Evolutionary conservation across 2,113 vertebrate species (phyloP).

Genomic region (Oncorhynchus mykiss): DNA sequence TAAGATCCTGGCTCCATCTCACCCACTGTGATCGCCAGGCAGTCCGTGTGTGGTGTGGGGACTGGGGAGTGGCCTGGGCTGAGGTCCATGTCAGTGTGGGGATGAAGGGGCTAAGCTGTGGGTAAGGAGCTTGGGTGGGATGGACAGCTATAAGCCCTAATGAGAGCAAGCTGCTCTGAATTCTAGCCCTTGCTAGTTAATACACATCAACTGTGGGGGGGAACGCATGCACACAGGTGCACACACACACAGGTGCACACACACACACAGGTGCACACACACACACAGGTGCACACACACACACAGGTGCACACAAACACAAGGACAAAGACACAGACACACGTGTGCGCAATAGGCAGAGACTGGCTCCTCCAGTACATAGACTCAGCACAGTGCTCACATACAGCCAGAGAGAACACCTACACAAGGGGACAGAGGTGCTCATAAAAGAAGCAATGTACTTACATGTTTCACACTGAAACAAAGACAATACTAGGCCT

Average conservation of each 20-base stretch:
- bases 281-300: not conserved
- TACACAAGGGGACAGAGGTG: not conserved
- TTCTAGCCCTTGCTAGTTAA: constrained; percentile 41
- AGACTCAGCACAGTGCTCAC: not conserved
- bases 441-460: not conserved
- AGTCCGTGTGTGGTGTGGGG: constrained; percentile 3
- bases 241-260: too few relatives aligned
- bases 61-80: constrained; percentile 15
- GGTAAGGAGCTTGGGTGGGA: constrained; percentile 61
- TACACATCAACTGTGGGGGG: not conserved
- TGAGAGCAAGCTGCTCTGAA: constrained; percentile 65
- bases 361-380: not conserved
- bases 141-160: constrained; percentile 62
- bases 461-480: not conserved
- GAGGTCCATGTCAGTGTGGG: constrained; percentile 59
- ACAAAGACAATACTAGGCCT: not conserved
- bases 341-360: not conserved
- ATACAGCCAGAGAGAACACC: not conserved
- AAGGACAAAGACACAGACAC: not conserved
- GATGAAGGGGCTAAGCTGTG: constrained; percentile 59
- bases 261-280: too few relatives aligned
- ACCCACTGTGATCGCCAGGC: constrained; percentile 7
- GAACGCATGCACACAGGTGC: too few relatives aligned
- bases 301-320: not conserved
- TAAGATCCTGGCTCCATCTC: not conserved